Evolutionary conservation across 2,113 vertebrate species (phyloP).

Genomic region (Fulica atra): DNA sequence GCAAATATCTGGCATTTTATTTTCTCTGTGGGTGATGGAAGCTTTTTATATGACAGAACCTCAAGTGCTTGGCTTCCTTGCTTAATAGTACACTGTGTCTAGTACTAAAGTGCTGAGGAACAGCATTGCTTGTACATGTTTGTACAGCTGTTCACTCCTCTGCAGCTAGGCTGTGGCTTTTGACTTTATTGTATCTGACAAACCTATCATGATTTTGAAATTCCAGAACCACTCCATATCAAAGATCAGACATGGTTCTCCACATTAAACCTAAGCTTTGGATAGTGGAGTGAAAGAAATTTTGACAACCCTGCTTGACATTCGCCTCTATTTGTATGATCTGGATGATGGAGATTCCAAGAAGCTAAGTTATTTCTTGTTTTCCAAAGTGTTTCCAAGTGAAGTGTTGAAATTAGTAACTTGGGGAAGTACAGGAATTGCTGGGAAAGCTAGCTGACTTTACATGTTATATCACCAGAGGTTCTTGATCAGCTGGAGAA

Average conservation of each 20-base stretch:
- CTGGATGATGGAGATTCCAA: background rate
- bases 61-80: background rate
- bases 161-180: background rate
- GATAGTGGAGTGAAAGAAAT: background rate
- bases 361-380: background rate
- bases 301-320: background rate
- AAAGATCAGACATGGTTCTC: background rate
- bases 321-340: background rate
- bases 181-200: background rate
- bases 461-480: background rate
- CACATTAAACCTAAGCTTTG: background rate
- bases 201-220: background rate
- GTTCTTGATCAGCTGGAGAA: background rate
- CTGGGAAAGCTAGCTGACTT: background rate
- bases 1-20: background rate
- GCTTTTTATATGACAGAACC: background rate
- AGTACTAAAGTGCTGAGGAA: background rate
- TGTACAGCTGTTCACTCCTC: background rate
- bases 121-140: background rate
- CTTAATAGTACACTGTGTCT: background rate
- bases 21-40: accelerated
- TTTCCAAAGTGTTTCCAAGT: background rate
- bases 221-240: background rate
- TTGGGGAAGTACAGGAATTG: background rate
- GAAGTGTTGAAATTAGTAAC: background rate